Base-by-base conservation (phyloP, 2,797 vertebrate species). In the Arnoldichthys spilopterus region DNA sequence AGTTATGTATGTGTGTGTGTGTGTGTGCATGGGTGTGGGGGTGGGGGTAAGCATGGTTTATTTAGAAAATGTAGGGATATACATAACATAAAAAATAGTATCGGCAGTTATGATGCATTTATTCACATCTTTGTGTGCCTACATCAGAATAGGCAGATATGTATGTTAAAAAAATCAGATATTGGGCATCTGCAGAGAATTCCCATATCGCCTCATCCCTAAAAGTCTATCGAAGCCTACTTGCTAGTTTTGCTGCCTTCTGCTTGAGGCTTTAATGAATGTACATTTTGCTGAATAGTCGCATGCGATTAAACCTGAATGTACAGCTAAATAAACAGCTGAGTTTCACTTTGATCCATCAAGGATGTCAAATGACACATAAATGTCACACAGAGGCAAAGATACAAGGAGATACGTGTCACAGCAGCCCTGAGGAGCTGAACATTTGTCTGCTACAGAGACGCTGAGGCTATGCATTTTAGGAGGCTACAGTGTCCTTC, bases 401-500 rank as follows among this genome's bases (percentile, higher is more conserved):
- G 26, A 28, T 51, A 22, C 67, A 8, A 53, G 58, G 45, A 82
- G 68, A 74, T 18, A 30, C 28, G 74, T 75, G 77, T 82, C 67
- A 45, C 59, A 74, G 74, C 47, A 12, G 66, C 61, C 74, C 62
- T 43, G 63, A 26, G 43, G 68, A 67, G 71, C 45, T 53, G 49
- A 22, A 78, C 13, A 20, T n/a, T 13, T 64, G 72, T 71, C 24
- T 43, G 74, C 32, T 51, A 70, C 62, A 64, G 15, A 74, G 58
- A 74, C 72, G 71, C 30, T 62, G 69, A 43, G 8, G 62, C 15
- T 43, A 16, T 66, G 74, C 64, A 64, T 72, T n/a, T 68, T 62
- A 40, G 40, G 45, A 53, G 72, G 34, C n/a, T 64, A 77, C 74
- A 74, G 56, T 77, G 61, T 61, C 71, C 71, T 67, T 72, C 53